These are phyloP conservation scores for Lytechinus variegatus DNA, from an alignment of 35 echinoderm and acorn worm genomes.

Conservation along the genomic window DNA sequence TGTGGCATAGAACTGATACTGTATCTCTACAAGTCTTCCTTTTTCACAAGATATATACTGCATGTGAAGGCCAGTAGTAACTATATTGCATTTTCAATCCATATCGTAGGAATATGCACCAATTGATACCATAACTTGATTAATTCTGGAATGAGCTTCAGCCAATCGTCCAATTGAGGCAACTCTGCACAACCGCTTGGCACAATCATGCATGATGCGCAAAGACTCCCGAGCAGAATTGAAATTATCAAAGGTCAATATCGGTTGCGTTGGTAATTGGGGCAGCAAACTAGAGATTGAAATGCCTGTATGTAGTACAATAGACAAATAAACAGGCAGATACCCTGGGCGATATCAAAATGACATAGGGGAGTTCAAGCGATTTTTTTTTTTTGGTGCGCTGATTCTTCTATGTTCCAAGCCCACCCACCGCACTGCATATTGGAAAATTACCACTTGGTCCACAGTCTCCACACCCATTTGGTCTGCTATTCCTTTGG, in stretches of 20 bases:
- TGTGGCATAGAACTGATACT: neutral
- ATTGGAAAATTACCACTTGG: neutral
- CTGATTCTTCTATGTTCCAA: no score
- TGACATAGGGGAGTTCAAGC: no score
- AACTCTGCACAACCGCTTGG: neutral
- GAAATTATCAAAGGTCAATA: neutral
- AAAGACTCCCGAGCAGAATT: neutral
- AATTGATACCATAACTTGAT: no score
- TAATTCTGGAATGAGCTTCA: neutral
- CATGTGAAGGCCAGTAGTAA: no score
- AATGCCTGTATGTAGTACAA: neutral
- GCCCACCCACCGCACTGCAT: no score
- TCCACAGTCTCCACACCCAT: neutral
- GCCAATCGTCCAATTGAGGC: neutral
- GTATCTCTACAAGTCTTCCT: neutral
- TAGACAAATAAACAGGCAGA: no score
- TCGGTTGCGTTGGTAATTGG: neutral
- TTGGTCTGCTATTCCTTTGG: neutral
- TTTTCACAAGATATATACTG: no score
- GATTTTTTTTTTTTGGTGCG: no score
- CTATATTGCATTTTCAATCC: no score
- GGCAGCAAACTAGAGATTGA: neutral
- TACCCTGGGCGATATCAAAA: no score
- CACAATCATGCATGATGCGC: neutral
- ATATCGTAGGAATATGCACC: no score